phyloP scores from a whole-genome alignment of 2,797 vertebrate species.

The Onychomys leucogaster region DNA sequence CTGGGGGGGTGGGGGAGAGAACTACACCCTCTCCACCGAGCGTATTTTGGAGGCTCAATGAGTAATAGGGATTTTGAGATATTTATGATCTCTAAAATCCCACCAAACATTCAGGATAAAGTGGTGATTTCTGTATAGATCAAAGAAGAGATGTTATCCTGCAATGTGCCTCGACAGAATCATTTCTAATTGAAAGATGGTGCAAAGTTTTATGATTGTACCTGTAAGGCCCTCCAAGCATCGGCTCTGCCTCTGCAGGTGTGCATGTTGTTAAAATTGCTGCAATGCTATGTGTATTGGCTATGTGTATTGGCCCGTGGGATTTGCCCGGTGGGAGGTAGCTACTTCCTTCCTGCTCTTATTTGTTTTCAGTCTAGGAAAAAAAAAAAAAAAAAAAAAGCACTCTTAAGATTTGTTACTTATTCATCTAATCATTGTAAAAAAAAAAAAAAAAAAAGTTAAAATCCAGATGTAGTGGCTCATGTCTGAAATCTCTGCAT shows the following conservation, averaged over 20 bases:
- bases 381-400: neutral
- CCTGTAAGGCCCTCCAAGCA: neutral
- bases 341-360: neutral
- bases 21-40: neutral
- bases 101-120: slow-evolving; percentile 23
- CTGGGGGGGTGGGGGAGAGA: too few relatives aligned
- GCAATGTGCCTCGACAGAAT: slow-evolving; percentile 36
- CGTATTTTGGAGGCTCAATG: slow-evolving; percentile 18
- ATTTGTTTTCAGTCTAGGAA: slow-evolving; percentile 49
- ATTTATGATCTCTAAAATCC: neutral
- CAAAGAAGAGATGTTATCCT: neutral
- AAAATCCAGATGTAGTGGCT: neutral
- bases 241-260: neutral
- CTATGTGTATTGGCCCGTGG: neutral
- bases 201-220: neutral
- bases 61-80: slow-evolving; percentile 6
- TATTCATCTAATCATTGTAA: neutral
- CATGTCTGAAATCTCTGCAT: neutral
- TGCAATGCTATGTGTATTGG: neutral
- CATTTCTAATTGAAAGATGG: slow-evolving; percentile 23
- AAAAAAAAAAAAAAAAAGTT: neutral
- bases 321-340: neutral
- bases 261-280: neutral
- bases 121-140: slow-evolving; percentile 15
- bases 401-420: neutral